These are phyloP conservation scores for Drosophila parthenogenetica DNA, from an alignment of 2,888 invertebrate species.

Conservation along the genomic window DNA sequence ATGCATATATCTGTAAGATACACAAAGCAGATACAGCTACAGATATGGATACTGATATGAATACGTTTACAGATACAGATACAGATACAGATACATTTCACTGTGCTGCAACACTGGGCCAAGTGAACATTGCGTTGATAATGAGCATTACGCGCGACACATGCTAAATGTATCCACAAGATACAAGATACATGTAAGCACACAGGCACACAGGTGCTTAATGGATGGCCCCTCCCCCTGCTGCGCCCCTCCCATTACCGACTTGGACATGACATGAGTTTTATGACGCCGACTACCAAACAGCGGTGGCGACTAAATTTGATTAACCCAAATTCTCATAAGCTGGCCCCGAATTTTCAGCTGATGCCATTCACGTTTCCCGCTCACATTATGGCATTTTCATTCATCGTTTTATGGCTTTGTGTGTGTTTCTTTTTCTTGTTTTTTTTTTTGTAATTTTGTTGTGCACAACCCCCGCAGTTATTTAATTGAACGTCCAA, in stretches of 20 bases:
- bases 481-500: constrained; percentile 34
- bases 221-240: constrained; percentile 38
- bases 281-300: constrained; percentile 51
- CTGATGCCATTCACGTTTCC: constrained; percentile 28
- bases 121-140: constrained; percentile 50
- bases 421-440: background rate
- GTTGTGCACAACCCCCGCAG: background rate
- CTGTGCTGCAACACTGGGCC: constrained; percentile 19
- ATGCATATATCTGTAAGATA: constrained; percentile 64
- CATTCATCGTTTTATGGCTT: constrained; percentile 65
- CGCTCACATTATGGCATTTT: constrained; percentile 51
- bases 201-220: constrained; percentile 63
- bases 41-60: constrained; percentile 7
- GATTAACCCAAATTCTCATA: constrained; percentile 72
- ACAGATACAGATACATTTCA: constrained; percentile 11
- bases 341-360: constrained; percentile 39
- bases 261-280: constrained; percentile 51
- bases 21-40: constrained; percentile 27
- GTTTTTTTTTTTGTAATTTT: background rate
- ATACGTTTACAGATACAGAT: constrained; percentile 11
- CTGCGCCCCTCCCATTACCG: background rate
- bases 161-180: constrained; percentile 65
- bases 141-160: constrained; percentile 57
- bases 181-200: constrained; percentile 28
- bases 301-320: constrained; percentile 60